Conservation (phyloP, 2,888 invertebrate species). For the Scaptomyza tumidula region DNA sequence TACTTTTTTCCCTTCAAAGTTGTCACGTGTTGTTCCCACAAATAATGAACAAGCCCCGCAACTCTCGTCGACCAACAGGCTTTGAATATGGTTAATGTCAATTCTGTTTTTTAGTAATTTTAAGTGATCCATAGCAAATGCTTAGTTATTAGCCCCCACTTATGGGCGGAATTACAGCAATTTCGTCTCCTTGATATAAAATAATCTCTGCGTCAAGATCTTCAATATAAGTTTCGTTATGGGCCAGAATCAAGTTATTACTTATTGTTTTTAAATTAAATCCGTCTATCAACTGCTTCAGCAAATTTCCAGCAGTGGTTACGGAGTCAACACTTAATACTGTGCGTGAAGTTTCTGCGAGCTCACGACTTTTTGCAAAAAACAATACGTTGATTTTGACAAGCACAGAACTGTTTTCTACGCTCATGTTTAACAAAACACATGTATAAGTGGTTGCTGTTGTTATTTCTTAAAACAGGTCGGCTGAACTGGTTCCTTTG, state of each 20-base stretch:
- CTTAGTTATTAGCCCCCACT: slow-evolving; percentile 92
- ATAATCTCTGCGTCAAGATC: slow-evolving; percentile 86
- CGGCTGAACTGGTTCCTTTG: not conserved
- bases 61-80: slow-evolving; percentile 88
- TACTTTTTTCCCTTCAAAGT: slow-evolving; percentile 92
- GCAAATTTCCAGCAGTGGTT: slow-evolving; percentile 86
- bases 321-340: slow-evolving; percentile 84
- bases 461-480: not conserved
- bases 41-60: slow-evolving; percentile 96
- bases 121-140: slow-evolving; percentile 87
- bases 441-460: not conserved
- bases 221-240: slow-evolving; percentile 92
- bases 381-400: slow-evolving; percentile 85
- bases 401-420: not conserved
- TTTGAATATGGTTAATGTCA: slow-evolving; percentile 88
- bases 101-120: slow-evolving; percentile 89
- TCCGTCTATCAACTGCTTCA: slow-evolving; percentile 86
- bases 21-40: slow-evolving; percentile 94
- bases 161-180: slow-evolving; percentile 96
- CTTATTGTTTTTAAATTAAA: slow-evolving; percentile 89
- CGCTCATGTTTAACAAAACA: slow-evolving; percentile 16
- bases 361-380: slow-evolving; percentile 95
- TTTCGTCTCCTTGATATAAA: slow-evolving; percentile 89
- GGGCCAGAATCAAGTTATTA: slow-evolving; percentile 90
- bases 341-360: slow-evolving; percentile 88